phyloP scores from a whole-genome alignment of 1,140 invertebrate species.

The Eumaeus atala region DNA sequence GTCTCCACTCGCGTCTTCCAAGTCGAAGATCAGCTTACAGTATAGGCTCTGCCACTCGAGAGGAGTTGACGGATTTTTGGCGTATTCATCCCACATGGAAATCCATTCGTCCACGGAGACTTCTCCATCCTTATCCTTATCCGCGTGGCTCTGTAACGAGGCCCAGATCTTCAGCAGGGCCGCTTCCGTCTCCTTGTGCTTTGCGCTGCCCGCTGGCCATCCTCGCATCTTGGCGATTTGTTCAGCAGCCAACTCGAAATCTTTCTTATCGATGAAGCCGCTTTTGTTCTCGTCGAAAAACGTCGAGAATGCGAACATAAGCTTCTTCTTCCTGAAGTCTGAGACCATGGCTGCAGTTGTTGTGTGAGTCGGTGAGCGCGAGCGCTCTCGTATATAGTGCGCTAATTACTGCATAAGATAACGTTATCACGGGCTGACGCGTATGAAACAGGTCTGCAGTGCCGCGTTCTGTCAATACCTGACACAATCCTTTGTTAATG shows the following conservation, averaged over 20 bases:
- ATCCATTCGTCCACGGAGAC: conserved; percentile 87
- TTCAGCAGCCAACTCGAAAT: conserved; percentile 84
- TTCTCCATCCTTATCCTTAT: conserved; percentile 86
- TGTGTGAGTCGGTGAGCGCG: neutral
- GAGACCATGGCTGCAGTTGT: conserved; percentile 77
- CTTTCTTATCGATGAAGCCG: conserved; percentile 85
- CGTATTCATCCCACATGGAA: conserved; percentile 86
- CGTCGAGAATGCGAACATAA: conserved; percentile 87
- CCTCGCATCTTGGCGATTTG: conserved; percentile 82
- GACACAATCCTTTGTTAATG: neutral
- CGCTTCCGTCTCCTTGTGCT: conserved; percentile 80
- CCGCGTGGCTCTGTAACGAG: conserved; percentile 82
- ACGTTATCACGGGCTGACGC: neutral
- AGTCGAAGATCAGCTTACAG: conserved; percentile 88
- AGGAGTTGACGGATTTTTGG: conserved; percentile 80
- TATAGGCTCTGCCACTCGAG: conserved; percentile 86
- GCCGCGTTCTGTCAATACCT: conserved; percentile 20
- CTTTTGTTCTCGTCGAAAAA: conserved; percentile 89
- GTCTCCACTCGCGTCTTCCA: conserved; percentile 87
- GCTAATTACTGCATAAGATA: conserved; percentile 1
- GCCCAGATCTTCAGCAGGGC: conserved; percentile 86
- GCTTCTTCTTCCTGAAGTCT: conserved; percentile 89
- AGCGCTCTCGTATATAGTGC: neutral
- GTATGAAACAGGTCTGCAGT: conserved; percentile 25
- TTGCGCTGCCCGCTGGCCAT: conserved; percentile 79